Evolutionary conservation across 2,797 vertebrate genomes (phyloP), one percentile per base, ranked within the genome.

Genomic region (Lithobates pipiens): DNA sequence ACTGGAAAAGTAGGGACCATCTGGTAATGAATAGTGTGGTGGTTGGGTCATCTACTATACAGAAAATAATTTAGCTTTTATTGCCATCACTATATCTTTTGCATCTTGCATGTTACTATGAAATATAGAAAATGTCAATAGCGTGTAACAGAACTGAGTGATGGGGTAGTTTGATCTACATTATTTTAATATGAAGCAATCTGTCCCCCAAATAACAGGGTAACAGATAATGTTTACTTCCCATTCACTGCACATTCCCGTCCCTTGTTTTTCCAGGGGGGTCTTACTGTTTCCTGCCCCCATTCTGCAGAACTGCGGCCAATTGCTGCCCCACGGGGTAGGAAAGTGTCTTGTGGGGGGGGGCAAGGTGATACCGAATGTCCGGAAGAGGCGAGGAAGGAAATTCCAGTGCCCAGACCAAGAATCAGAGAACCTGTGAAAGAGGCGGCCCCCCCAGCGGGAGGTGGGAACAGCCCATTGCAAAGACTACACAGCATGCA

Each of bases 251-350:
- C 67, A 73, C 80, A 36, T 74, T 46, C 80, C 88, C 88, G 72
- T 13, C 39, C 68, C 21, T 21, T 76, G 39, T 80, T 63, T 10
- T 76, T 88, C 82, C 86, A 89, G 67, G 85, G 85, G 85, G 88
- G 87, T 90, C 92, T 92, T 46, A 88, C 85, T 21, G 84, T 87
- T 11, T 46, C 90, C 82, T 87, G 76, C 85, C 91, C 90, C 39
- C 77, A 88, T 10, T 90, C 89, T 67, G 81, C 76, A 83, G 81
- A 83, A 34, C 90, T 89, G 18, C 92, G 92, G 76, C 93, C 92
- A 0, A 65, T 92, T 36, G 92, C 89, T 80, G 89, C 90, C 25
- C 91, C 91, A 78, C 89, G 92, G 61, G 90, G 91, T 81, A 89
- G 39, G 82, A 73, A 88, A 16, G 87, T 89, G 23, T 89, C 89